Percentiles rank a stretch among this genome's conserved stretches.
Conservation (phyloP, 2,888 invertebrate species). For the Malthinus seriepunctatus region DNA sequence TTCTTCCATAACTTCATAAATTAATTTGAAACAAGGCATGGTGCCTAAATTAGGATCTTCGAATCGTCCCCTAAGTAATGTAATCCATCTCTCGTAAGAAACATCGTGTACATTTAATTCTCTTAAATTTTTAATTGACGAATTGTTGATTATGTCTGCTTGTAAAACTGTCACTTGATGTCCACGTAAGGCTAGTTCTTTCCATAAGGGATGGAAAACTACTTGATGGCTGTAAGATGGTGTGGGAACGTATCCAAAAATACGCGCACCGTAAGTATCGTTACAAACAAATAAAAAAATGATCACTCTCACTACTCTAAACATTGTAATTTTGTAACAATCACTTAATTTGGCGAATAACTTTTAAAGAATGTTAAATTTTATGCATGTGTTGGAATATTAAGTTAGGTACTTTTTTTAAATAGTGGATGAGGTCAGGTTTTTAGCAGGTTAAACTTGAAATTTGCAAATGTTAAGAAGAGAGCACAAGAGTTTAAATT, state of each 20-base stretch:
- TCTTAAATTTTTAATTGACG: not conserved
- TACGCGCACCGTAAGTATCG: not conserved
- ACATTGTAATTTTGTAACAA: too few species aligned
- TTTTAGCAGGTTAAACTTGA: too few species aligned
- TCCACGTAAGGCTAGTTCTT: slow-evolving; percentile 31
- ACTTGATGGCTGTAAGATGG: slow-evolving; percentile 41
- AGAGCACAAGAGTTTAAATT: too few species aligned
- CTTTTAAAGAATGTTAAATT: too few species aligned
- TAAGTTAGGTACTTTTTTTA: too few species aligned
- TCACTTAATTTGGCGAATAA: too few species aligned
- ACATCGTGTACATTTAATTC: not conserved
- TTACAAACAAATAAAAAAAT: too few species aligned
- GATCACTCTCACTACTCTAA: too few species aligned
- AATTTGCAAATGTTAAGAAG: too few species aligned
- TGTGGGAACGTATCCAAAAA: slow-evolving; percentile 18
- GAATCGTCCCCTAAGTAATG: not conserved
- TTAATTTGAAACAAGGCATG: not conserved
- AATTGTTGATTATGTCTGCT: not conserved
- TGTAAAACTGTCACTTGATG: not conserved
- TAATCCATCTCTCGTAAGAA: not conserved
- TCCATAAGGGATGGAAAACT: slow-evolving; percentile 39
- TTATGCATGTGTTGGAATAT: too few species aligned
- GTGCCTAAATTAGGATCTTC: not conserved
- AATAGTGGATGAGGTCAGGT: too few species aligned
- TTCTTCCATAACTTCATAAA: not conserved